Evolutionary conservation across 2,113 vertebrate genomes (phyloP).

Genomic region (Piprites chloris): DNA sequence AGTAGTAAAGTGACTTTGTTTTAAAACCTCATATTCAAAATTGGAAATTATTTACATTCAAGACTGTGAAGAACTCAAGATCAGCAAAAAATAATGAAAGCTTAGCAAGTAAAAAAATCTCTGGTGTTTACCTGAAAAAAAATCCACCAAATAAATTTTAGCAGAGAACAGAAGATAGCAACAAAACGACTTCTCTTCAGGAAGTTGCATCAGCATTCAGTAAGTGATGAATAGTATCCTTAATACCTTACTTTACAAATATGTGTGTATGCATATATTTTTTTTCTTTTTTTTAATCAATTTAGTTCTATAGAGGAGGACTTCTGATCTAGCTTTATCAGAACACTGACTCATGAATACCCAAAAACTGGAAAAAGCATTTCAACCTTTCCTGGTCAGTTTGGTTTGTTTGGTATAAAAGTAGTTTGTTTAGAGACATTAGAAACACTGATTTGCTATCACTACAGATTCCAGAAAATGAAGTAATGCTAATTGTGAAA

Average conservation of each 20-base stretch:
- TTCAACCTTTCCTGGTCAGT: background rate
- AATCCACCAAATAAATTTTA: background rate
- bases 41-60: background rate
- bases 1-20: background rate
- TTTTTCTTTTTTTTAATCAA: background rate
- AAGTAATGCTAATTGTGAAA: background rate
- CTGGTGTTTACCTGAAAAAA: background rate
- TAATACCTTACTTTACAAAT: background rate
- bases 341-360: background rate
- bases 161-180: background rate
- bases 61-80: background rate
- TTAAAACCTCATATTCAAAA: background rate
- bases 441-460: background rate
- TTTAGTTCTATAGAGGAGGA: background rate
- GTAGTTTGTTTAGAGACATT: background rate
- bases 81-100: background rate
- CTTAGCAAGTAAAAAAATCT: background rate
- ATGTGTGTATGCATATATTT: background rate
- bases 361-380: background rate
- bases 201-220: background rate
- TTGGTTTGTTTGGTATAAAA: background rate
- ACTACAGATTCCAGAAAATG: background rate
- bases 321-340: background rate
- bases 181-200: background rate
- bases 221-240: background rate